Base-by-base conservation (phyloP, 1,140 invertebrate genomes). In the Ooceraea biroi region DNA sequence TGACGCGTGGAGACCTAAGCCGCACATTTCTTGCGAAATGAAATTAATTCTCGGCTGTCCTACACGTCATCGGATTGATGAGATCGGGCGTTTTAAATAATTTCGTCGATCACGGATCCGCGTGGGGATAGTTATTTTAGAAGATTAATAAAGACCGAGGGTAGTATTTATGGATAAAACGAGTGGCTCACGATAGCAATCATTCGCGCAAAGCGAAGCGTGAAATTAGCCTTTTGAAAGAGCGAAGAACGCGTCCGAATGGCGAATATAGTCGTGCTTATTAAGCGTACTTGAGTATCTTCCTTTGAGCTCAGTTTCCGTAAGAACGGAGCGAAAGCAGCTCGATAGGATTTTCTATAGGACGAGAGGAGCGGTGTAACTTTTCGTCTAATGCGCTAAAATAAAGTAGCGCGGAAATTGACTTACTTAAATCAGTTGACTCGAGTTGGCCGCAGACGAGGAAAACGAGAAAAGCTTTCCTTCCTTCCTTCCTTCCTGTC, bases 401-500 rank as follows among this genome's bases (percentile, higher is more conserved):
- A 82, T 82, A 82, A 82, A 82, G 57, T 74, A 74, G 44, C 60
- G 19, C 7, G 22, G 55, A 83, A 82, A 74, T 77, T 63, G 82
- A 83, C 69, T 83, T 83, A 83, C 69, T 83, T 76, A 83, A 83
- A 83, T 66, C 82, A 83, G 72, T 77, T 76, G 57, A 44, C 60
- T 83, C 12, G 60, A 77, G 71, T 65, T 65, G 44, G 82, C 72
- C 72, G 30, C 58, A 65, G 25, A 83, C 22, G 4, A 57, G 82
- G 72, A 83, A 83, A 83, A 76, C 27, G 58, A 83, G 80, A 74
- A 83, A 83, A 76, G 48, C 80, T 83, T 76, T 46, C 58, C 27
- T 46, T 11, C n/a, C n/a, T 25, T 27, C 22, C n/a, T 5, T 4
- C 14, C 22, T 25, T 14, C 11, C 41, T n/a, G 36, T 19, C 4